Evolutionary conservation across 2,888 invertebrate genomes (phyloP).

Genomic region (Heliconius ismenius): DNA sequence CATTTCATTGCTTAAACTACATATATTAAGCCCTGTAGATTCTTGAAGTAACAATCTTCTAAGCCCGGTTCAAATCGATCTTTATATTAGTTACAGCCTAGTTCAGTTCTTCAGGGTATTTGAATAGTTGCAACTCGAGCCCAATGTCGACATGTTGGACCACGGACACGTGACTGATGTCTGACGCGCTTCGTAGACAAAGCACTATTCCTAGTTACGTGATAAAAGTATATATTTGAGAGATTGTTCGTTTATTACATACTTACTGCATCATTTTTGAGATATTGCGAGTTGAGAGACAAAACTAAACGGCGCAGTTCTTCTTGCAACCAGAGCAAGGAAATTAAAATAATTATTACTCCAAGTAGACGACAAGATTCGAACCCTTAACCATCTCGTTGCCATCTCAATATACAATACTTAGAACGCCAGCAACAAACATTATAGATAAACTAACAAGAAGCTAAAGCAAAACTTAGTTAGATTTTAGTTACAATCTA

Average conservation of each 20-base stretch:
- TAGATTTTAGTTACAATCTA: slow-evolving; percentile 36
- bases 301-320: no score
- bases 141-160: neutral
- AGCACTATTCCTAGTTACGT: neutral
- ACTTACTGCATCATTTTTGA: no score
- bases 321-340: no score
- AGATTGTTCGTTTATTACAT: no score
- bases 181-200: no score
- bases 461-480: slow-evolving; percentile 27
- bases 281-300: no score
- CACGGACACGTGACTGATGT: slow-evolving; percentile 21
- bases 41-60: neutral
- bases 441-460: slow-evolving; percentile 3
- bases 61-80: neutral
- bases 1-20: no score
- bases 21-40: no score
- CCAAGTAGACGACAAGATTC: no score
- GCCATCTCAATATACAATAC: neutral
- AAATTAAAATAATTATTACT: no score
- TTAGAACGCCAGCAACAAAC: neutral
- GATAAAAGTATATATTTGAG: neutral
- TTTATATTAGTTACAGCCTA: neutral
- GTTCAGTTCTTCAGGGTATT: neutral
- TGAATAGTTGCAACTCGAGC: neutral
- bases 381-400: no score